phyloP scores from a whole-genome alignment of 2,797 vertebrate genomes.

The Natrix natrix region DNA sequence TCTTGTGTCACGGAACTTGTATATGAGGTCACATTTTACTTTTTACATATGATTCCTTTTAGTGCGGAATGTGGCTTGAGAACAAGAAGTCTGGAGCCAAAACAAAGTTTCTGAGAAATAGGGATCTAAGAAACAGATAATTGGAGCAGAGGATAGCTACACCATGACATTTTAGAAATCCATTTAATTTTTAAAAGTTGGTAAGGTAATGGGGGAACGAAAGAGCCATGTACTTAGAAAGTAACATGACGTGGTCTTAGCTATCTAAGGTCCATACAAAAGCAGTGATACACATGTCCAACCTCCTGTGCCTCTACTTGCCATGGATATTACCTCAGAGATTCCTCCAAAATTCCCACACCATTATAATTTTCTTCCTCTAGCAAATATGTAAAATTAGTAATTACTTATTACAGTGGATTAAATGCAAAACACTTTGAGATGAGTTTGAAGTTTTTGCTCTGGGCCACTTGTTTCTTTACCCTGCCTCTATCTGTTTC shows the following conservation, averaged over 20 bases:
- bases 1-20: not conserved
- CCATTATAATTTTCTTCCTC: not conserved
- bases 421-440: not conserved
- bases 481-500: not conserved
- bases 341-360: not conserved
- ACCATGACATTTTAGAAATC: not conserved
- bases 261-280: not conserved
- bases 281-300: not conserved
- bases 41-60: not conserved
- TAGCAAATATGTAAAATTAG: not conserved
- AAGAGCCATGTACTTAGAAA: not conserved
- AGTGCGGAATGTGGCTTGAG: not conserved
- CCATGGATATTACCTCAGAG: not conserved
- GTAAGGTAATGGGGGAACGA: not conserved
- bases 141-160: not conserved
- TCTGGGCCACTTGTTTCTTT: not conserved
- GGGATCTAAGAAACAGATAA: not conserved
- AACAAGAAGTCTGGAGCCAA: not conserved
- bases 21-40: not conserved
- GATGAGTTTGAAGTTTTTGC: not conserved
- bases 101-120: not conserved
- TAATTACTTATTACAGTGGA: not conserved
- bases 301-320: not conserved
- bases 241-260: not conserved
- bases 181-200: not conserved